Conservation (phyloP, 2,113 vertebrate species). For the Hepsetus odoe region DNA sequence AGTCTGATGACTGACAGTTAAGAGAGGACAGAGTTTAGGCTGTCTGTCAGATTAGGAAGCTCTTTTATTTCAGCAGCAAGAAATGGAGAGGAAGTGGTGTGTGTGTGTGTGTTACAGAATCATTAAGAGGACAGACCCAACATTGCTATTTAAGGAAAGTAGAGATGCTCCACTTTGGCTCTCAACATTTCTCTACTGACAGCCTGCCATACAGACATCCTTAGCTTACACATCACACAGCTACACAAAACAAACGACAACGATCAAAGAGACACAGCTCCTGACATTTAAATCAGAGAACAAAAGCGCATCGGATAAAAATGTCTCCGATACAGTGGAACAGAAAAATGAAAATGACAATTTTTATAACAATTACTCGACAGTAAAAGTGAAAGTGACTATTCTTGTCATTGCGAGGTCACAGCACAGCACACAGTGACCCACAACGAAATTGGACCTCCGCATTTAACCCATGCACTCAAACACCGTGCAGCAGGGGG, state of each 20-base stretch:
- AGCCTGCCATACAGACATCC: conserved; percentile 49
- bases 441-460: no score
- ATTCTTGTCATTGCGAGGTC: no score
- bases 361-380: background rate
- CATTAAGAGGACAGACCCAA: conserved; percentile 30
- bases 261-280: background rate
- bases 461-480: no score
- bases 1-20: background rate
- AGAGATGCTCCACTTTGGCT: conserved; percentile 44
- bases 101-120: background rate
- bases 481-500: no score
- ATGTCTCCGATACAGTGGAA: background rate
- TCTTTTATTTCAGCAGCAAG: background rate
- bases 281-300: conserved; percentile 7
- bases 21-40: conserved; percentile 10
- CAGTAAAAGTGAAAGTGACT: background rate
- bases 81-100: conserved; percentile 16
- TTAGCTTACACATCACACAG: conserved; percentile 40
- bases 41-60: background rate
- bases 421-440: no score
- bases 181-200: conserved; percentile 55
- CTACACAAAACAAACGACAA: background rate
- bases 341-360: background rate
- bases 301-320: conserved; percentile 28
- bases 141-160: conserved; percentile 59